These are phyloP conservation scores for Chaetogeoica ovagalla DNA, from an alignment of 2,888 invertebrate species.

Conservation along the genomic window DNA sequence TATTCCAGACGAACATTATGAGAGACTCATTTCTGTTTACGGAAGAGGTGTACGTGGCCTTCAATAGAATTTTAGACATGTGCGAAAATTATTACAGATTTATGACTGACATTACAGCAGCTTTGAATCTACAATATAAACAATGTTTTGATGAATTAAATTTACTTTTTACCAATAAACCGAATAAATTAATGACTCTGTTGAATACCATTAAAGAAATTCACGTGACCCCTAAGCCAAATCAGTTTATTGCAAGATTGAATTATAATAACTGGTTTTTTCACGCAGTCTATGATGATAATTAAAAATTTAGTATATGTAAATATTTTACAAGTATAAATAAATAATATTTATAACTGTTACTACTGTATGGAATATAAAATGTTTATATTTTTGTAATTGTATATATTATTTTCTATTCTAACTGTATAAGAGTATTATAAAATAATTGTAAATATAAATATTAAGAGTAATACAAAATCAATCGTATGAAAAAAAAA, in stretches of 20 bases:
- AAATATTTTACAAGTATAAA: not conserved
- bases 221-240: conserved; percentile 36
- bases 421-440: not conserved
- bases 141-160: conserved; percentile 32
- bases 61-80: conserved; percentile 43
- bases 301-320: not conserved
- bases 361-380: not conserved
- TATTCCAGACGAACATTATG: conserved; percentile 45
- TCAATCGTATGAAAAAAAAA: not conserved
- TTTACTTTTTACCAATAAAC: conserved; percentile 38
- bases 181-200: conserved; percentile 62
- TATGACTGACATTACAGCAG: conserved; percentile 37
- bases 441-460: not conserved
- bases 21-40: conserved; percentile 42
- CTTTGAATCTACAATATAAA: conserved; percentile 43
- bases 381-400: not conserved
- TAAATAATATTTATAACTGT: not conserved
- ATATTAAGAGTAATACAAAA: not conserved
- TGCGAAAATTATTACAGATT: conserved; percentile 43
- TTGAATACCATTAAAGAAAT: conserved; percentile 32
- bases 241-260: conserved; percentile 32
- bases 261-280: conserved; percentile 41
- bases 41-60: conserved; percentile 29
- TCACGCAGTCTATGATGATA: not conserved
- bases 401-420: not conserved